These are phyloP conservation scores for Phthorimaea operculella DNA, from an alignment of 1,140 invertebrate genomes.

Conservation along the genomic window DNA sequence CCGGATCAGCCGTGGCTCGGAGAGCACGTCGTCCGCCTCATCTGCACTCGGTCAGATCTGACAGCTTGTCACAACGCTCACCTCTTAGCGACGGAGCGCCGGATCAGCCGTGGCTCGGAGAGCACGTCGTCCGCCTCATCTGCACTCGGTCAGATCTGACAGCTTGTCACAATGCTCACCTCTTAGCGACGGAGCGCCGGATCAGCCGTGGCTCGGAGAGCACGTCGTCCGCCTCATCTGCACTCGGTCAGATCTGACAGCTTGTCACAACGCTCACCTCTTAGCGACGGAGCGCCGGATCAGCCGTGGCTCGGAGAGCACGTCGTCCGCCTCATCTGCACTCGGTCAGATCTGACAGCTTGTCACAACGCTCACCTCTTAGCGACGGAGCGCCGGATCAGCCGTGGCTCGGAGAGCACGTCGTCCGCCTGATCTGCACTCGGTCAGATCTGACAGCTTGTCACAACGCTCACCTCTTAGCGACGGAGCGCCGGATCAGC, in stretches of 20 bases:
- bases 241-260: conserved; percentile 83
- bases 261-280: too few species aligned
- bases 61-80: conserved; percentile 92
- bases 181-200: conserved; percentile 36
- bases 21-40: conserved; percentile 56
- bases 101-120: conserved; percentile 48
- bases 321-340: conserved; percentile 63
- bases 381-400: conserved; percentile 44
- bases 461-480: too few species aligned
- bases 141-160: conserved; percentile 79
- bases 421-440: conserved; percentile 65
- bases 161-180: conserved; percentile 94
- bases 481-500: conserved; percentile 42
- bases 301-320: conserved; percentile 51
- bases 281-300: conserved; percentile 42
- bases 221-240: conserved; percentile 58
- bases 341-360: conserved; percentile 84
- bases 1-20: conserved; percentile 51
- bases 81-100: conserved; percentile 39
- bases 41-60: conserved; percentile 78
- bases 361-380: too few species aligned
- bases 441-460: conserved; percentile 86
- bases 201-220: conserved; percentile 52
- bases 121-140: conserved; percentile 61
- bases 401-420: conserved; percentile 49